Conservation (phyloP, 2,888 invertebrate species). For the Lysandra bellargus region DNA sequence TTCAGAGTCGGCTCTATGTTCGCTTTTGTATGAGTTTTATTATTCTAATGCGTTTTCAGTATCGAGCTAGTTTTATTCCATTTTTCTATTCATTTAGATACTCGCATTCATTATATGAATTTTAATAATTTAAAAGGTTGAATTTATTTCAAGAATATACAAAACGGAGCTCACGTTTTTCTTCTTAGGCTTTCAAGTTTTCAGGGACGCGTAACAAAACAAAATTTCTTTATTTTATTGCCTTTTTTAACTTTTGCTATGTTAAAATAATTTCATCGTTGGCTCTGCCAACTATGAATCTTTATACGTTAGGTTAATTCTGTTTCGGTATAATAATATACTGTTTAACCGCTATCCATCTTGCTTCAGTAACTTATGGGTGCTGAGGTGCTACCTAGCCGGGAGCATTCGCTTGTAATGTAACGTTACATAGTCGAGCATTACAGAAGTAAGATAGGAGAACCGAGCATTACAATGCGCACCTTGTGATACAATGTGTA, state of each 20-base stretch:
- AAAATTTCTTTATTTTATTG: not conserved
- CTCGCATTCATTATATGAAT: slow-evolving; percentile 16
- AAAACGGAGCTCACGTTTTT: not conserved
- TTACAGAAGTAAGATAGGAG: too few relatives aligned
- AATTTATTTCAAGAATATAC: slow-evolving; percentile 9
- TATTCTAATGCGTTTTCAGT: slow-evolving; percentile 27
- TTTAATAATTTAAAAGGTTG: slow-evolving; percentile 16
- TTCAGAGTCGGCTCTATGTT: slow-evolving; percentile 16
- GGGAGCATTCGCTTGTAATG: too few relatives aligned
- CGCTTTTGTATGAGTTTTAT: slow-evolving; percentile 25
- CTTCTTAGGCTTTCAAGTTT: not conserved
- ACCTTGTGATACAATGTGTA: too few relatives aligned
- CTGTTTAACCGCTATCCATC: too few relatives aligned
- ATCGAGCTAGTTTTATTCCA: slow-evolving; percentile 17
- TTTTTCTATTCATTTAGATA: slow-evolving; percentile 23
- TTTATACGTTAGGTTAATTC: not conserved
- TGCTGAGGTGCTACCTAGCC: too few relatives aligned
- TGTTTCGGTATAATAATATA: too few relatives aligned
- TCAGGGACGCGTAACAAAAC: not conserved
- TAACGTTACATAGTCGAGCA: too few relatives aligned
- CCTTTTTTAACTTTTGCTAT: not conserved
- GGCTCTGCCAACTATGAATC: not conserved
- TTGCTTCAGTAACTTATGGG: too few relatives aligned
- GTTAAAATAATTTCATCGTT: not conserved
- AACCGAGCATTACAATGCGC: too few relatives aligned